These are phyloP conservation scores for Scalopus aquaticus DNA, from an alignment of 2,113 vertebrate species.

Conservation along the genomic window DNA sequence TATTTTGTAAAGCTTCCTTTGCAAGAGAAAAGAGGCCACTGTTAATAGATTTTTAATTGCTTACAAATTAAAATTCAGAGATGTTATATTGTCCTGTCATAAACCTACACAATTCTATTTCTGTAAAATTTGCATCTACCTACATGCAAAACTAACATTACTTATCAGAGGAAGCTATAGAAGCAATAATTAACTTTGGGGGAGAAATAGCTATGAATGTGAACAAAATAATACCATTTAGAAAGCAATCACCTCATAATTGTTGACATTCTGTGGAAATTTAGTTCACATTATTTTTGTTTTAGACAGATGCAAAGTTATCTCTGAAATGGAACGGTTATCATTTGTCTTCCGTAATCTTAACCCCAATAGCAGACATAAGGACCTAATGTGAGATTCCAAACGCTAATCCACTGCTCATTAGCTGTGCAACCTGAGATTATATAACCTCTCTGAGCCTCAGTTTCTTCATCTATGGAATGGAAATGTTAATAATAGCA, in stretches of 20 bases:
- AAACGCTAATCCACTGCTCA: background rate
- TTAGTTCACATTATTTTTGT: background rate
- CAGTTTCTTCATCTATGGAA: background rate
- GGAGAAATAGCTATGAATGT: background rate
- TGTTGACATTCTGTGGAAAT: slow-evolving; percentile 20
- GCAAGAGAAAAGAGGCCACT: background rate
- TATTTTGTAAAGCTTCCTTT: slow-evolving; percentile 22
- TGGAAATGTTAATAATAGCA: background rate
- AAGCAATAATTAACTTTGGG: slow-evolving; percentile 5
- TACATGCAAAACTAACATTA: background rate
- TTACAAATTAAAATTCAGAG: slow-evolving; percentile 57
- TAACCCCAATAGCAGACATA: background rate
- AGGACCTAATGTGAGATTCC: background rate
- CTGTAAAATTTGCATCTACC: slow-evolving; percentile 30
- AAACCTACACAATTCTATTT: slow-evolving; percentile 58
- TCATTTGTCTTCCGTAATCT: background rate
- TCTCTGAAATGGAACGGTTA: background rate
- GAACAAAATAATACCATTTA: slow-evolving; percentile 1
- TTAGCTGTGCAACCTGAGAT: background rate
- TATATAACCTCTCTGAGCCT: background rate
- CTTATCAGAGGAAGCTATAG: slow-evolving; percentile 3
- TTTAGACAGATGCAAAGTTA: background rate
- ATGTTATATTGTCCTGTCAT: background rate
- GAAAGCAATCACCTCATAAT: background rate
- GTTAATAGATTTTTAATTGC: slow-evolving; percentile 27